A percentile compares a stretch with the other conserved stretches of the same genome.
Evolutionary conservation across 1,140 invertebrate genomes (phyloP).

Genomic region (Pseudomyrmex concolor): DNA sequence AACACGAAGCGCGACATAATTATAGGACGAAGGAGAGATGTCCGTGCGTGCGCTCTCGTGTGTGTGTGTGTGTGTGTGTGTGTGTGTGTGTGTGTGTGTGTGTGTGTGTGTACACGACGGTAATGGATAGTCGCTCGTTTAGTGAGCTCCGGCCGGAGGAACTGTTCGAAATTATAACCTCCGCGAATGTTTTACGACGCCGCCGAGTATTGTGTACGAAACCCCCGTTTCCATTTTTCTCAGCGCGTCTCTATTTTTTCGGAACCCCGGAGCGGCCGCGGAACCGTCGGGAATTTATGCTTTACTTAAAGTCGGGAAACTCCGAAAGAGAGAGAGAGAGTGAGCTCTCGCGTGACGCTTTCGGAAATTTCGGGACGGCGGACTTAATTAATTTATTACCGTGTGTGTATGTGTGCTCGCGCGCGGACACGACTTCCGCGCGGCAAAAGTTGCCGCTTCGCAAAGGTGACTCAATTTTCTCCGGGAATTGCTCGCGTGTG

Average conservation of each 20-base stretch:
- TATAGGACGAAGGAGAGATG: conserved; percentile 40
- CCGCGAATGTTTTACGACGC: conserved; percentile 58
- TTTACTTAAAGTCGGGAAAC: conserved; percentile 47
- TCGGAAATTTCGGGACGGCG: conserved; percentile 37
- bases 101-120: conserved; percentile 37
- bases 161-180: conserved; percentile 69
- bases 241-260: conserved; percentile 50
- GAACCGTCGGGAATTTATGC: conserved; percentile 49
- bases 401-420: not conserved
- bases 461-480: conserved; percentile 24
- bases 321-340: no score
- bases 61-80: not conserved
- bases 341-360: conserved; percentile 29
- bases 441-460: conserved; percentile 5
- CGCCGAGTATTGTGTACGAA: conserved; percentile 48
- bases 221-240: conserved; percentile 44
- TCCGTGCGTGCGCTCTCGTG: conserved; percentile 3
- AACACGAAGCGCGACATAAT: conserved; percentile 62
- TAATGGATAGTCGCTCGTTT: conserved; percentile 70
- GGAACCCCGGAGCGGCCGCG: not conserved
- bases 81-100: not conserved
- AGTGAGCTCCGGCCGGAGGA: conserved; percentile 53
- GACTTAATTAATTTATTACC: conserved; percentile 60
- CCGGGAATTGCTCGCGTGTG: conserved; percentile 3
- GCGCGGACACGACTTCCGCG: conserved; percentile 18